Evolutionary conservation across 2,113 vertebrate genomes (phyloP).

Genomic region (Dipodomys spectabilis): DNA sequence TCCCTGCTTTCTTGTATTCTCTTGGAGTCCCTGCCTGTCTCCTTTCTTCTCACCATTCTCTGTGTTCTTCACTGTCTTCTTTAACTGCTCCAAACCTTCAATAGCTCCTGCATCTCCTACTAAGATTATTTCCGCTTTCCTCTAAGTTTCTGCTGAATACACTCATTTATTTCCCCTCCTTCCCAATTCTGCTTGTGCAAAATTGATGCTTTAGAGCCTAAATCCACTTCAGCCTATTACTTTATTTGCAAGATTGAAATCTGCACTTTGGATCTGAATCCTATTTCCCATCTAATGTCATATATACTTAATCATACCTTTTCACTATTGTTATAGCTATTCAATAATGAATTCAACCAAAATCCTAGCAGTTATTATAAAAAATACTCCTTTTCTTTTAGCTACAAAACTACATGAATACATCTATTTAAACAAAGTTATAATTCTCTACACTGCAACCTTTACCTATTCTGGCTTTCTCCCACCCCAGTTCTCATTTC

Average conservation of each 20-base stretch:
- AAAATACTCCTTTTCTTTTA: background rate
- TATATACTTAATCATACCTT: background rate
- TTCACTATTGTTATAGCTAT: background rate
- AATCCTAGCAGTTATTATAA: background rate
- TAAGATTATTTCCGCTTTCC: accelerated
- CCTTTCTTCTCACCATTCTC: background rate
- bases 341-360: background rate
- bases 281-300: background rate
- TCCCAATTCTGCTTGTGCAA: background rate
- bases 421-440: background rate
- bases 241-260: background rate
- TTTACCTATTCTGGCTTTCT: background rate
- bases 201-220: background rate
- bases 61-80: background rate
- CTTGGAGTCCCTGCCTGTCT: background rate
- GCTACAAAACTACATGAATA: background rate
- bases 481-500: background rate
- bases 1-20: background rate
- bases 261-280: background rate
- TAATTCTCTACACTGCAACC: background rate
- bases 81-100: background rate
- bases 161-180: background rate
- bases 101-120: background rate
- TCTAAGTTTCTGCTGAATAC: background rate
- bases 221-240: background rate